Percentiles rank a stretch among this genome's conserved stretches.
These are phyloP conservation scores for Xenopus tropicalis DNA, from an alignment of 2,113 vertebrate species.

Conservation along the genomic window DNA sequence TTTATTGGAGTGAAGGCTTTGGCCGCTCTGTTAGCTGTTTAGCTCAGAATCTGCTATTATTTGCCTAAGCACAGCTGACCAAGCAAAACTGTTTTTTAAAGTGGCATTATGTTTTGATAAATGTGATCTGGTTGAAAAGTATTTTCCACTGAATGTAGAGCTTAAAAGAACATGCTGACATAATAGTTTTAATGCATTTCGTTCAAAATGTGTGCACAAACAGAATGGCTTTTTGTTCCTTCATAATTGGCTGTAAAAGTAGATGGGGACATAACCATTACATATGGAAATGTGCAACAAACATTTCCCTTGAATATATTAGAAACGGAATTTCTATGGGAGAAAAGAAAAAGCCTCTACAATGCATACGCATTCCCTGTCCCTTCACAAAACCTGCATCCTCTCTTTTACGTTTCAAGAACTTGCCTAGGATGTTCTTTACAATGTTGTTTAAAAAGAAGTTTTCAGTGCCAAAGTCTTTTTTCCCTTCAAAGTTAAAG, in stretches of 20 bases:
- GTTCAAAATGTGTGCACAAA: conserved; percentile 85
- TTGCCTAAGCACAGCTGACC: conserved; percentile 85
- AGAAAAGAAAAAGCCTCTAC: conserved; percentile 71
- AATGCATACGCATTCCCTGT: conserved; percentile 69
- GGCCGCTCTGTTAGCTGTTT: conserved; percentile 72
- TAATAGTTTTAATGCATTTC: conserved; percentile 86
- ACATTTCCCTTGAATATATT: conserved; percentile 80
- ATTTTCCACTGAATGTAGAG: conserved; percentile 82
- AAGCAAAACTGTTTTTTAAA: conserved; percentile 84
- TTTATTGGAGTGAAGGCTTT: conserved; percentile 65
- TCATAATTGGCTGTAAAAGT: conserved; percentile 86
- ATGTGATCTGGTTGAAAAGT: conserved; percentile 86
- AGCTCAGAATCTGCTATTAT: conserved; percentile 82
- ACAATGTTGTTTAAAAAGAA: no score
- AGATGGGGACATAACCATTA: conserved; percentile 84
- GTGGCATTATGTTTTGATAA: conserved; percentile 89
- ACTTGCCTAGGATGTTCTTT: no score
- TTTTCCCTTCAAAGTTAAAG: no score
- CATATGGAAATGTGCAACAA: conserved; percentile 80
- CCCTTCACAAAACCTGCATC: no score
- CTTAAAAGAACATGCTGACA: conserved; percentile 85
- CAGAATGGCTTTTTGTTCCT: conserved; percentile 84
- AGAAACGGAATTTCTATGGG: conserved; percentile 73
- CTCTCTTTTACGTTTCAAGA: no score
- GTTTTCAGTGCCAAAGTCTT: no score